phyloP scores from a whole-genome alignment of 2,113 vertebrate species.

The Sceloporus tristichus region DNA sequence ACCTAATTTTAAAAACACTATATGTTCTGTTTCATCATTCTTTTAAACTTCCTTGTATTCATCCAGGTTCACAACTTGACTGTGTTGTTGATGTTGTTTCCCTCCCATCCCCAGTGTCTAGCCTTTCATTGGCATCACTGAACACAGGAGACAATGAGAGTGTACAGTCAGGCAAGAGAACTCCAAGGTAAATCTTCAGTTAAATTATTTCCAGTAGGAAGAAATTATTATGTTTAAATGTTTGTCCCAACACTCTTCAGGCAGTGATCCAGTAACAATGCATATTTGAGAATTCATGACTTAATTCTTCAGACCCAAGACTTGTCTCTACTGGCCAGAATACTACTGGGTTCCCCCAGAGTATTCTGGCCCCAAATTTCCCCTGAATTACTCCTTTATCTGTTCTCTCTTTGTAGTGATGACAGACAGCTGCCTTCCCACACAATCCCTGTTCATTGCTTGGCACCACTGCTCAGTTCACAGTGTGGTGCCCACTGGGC shows the following conservation, averaged over 20 bases:
- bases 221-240: slow-evolving; percentile 36
- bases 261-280: neutral
- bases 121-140: slow-evolving; percentile 94
- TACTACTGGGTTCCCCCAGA: no score
- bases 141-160: slow-evolving; percentile 92
- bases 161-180: slow-evolving; percentile 91
- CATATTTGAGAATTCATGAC: neutral
- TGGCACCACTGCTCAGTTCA: no score
- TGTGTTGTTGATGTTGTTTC: slow-evolving; percentile 76
- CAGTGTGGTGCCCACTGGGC: no score
- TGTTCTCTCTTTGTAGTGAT: no score
- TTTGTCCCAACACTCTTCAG: neutral
- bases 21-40: slow-evolving; percentile 56
- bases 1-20: slow-evolving; percentile 65
- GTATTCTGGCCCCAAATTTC: no score
- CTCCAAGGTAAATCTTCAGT: slow-evolving; percentile 85
- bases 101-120: slow-evolving; percentile 87
- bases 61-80: slow-evolving; percentile 84
- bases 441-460: no score
- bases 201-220: slow-evolving; percentile 30
- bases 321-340: no score
- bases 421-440: no score
- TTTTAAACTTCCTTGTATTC: slow-evolving; percentile 77
- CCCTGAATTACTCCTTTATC: no score
- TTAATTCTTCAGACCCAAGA: neutral